phyloP scores from a whole-genome alignment of 2,797 vertebrate genomes.

The Falco concolor region DNA sequence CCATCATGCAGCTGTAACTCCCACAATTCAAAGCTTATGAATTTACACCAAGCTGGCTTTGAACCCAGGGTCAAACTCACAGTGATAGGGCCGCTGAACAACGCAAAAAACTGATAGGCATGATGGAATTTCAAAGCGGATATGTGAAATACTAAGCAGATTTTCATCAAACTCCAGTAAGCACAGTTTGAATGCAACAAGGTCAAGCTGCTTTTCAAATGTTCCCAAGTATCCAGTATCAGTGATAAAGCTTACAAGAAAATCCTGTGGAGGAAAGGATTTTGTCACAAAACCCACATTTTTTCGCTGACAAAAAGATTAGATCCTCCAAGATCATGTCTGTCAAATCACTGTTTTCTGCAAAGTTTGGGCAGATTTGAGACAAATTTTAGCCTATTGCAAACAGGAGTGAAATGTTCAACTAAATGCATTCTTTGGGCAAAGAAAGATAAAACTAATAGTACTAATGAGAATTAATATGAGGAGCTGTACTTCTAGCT shows the following conservation, averaged over 20 bases:
- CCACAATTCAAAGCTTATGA: neutral
- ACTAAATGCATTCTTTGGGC: neutral
- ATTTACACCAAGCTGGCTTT: neutral
- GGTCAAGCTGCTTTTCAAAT: constrained; percentile 20
- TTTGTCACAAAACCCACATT: neutral
- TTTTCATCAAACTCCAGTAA: neutral
- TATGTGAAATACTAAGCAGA: neutral
- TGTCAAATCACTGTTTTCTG: neutral
- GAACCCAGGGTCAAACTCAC: neutral
- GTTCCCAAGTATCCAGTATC: neutral
- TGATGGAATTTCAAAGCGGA: neutral
- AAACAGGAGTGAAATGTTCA: neutral
- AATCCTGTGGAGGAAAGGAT: neutral
- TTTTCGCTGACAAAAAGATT: neutral
- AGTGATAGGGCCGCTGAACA: neutral
- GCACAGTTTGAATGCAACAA: constrained; percentile 2
- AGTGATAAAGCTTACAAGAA: neutral
- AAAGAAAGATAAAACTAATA: neutral
- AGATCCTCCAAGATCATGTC: neutral
- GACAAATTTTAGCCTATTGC: neutral
- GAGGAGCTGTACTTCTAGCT: neutral
- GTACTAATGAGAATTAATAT: neutral
- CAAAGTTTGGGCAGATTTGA: neutral
- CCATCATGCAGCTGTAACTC: neutral
- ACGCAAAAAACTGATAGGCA: neutral